Evolutionary conservation across 2,888 invertebrate species (phyloP).

Genomic region (Sceliomorpha sp.): DNA sequence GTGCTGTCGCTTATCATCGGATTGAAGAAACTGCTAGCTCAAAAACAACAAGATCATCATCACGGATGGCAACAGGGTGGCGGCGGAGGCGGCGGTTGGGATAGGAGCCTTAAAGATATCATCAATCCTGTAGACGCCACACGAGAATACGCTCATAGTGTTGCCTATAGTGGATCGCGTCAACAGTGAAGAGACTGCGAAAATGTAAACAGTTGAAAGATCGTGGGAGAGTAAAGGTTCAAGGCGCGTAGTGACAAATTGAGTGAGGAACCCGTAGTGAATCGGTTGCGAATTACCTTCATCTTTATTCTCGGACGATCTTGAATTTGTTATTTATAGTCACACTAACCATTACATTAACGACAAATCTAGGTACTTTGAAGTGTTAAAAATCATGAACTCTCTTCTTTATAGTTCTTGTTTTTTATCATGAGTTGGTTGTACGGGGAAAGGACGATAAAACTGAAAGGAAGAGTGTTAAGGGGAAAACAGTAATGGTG

Average conservation of each 20-base stretch:
- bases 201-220: constrained; percentile 7
- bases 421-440: constrained; percentile 12
- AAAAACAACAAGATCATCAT: constrained; percentile 82
- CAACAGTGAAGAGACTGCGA: constrained; percentile 54
- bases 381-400: constrained; percentile 27
- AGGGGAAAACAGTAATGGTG: constrained; percentile 22
- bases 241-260: constrained; percentile 29
- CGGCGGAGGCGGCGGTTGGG: constrained; percentile 84
- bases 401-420: constrained; percentile 23
- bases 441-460: constrained; percentile 11
- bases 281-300: constrained; percentile 18
- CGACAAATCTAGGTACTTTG: constrained; percentile 32
- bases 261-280: constrained; percentile 37
- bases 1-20: constrained; percentile 90
- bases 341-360: constrained; percentile 49
- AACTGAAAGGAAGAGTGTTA: constrained; percentile 7
- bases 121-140: constrained; percentile 57
- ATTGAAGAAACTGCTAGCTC: constrained; percentile 88
- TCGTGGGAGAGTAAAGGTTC: constrained; percentile 31
- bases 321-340: constrained; percentile 33
- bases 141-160: constrained; percentile 82
- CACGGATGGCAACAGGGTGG: constrained; percentile 73
- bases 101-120: constrained; percentile 82
- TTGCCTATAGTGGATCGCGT: constrained; percentile 85
- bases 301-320: constrained; percentile 46